Base-by-base conservation (phyloP, 2,888 invertebrate genomes). In the Encarsia formosa region DNA sequence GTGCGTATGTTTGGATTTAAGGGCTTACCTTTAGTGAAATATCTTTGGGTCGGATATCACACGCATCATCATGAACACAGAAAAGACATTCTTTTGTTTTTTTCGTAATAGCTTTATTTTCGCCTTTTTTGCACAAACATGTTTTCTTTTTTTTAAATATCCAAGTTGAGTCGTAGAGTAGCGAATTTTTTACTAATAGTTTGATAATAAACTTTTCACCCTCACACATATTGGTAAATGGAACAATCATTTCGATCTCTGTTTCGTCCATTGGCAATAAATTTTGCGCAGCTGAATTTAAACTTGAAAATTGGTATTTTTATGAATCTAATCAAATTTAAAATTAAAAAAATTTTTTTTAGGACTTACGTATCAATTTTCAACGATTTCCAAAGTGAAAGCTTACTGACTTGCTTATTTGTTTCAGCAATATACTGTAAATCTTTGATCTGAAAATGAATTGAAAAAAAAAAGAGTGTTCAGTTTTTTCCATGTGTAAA, bases 341-440 rank as follows among this genome's bases (percentile, higher is more conserved):
- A 59, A 50, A 49, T 45, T 38, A 19, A 39, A 26, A 5, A 45
- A 39, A 31, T 38, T 16, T 31, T 38, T 5, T 8, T 4, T 6
- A 6, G 13, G 15, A 58, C 59, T 16, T 68, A 78, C 78, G 60
- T 60, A 45, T 75, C 67, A 13, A 78, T 69, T 49, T 68, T 58
- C 35, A 78, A 63, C 18, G 69, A 59, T 16, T 68, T 61, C 77
- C 77, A 77, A 15, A 78, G 63, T 16, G 65, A 61, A 5, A 61
- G 42, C 64, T 77, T 77, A 48, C 69, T 71, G 41, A 67, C 45
- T 20, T 56, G 52, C 13, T 62, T 52, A 41, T 43, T 60, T 65
- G 69, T 35, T 66, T 51, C 45, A 11, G 60, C 48, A 39, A 58
- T 22, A 42, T 61, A 63, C 39, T 70, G 60, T 29, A 76, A 66